Evolutionary conservation across 37 sponge, comb jelly and placozoan species (phyloP), one percentile per base, ranked within the genome.

Genomic region (Aplysina aerophoba): DNA sequence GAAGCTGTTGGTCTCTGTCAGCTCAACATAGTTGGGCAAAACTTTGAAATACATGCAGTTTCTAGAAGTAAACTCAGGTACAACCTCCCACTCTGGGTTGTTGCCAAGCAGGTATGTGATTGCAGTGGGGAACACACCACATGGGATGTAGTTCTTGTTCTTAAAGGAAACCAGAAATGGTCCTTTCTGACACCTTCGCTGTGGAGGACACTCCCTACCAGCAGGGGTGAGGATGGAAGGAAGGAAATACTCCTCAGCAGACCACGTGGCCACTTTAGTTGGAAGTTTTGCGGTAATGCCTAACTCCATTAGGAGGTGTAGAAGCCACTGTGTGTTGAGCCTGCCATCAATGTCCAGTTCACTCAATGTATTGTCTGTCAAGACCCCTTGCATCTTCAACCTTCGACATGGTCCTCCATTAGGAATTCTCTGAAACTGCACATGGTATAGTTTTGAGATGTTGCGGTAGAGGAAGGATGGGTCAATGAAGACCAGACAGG

Each of bases 401-500:
- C 8, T 44, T 8, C 8, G 50, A 3, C 3, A 8, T 44, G 50
- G 50, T 44, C 50, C 50, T 6, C 33, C 71, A 65, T 30, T 65
- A 17, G 33, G 71, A 35, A 30, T 31, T 30, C 2, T 1, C 33
- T 69, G 35, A 69, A 31, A 69, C 33, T 69, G 71, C 13, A 69
- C 71, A 30, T 31, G 28, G 71, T 69, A 69, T 1, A 69, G 71
- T 35, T 69, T 69, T 31, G 71, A 34, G 71, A 69, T 69, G 71
- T 69, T 69, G 31, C 71, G 71, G 34, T 35, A 69, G 35, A 69
- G 71, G 71, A 34, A 69, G 71, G 71, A 69, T 31, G 71, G 71
- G 71, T 69, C 71, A 30, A 30, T 69, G 71, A 69, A 69, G 71
- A 69, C 71, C 33, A 69, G 34, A 69, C 71, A 69, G 71, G 71